phyloP scores from a whole-genome alignment of 2,113 vertebrate genomes.

The Macrotis lagotis region DNA sequence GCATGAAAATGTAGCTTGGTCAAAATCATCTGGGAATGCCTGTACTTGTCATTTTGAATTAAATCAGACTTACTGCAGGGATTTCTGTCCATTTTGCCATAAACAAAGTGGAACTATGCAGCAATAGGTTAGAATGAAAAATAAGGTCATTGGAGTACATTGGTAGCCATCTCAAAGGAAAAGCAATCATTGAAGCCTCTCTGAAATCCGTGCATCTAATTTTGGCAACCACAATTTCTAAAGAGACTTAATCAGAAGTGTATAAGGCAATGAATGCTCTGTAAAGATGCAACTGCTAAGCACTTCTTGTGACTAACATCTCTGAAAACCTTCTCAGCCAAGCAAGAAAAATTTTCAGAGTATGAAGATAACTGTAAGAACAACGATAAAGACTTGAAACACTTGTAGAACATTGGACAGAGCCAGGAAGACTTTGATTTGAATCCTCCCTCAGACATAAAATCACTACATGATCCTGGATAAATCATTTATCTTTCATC shows the following conservation, averaged over 20 bases:
- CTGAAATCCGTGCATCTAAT: constrained; percentile 40
- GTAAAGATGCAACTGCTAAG: background rate
- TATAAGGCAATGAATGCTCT: background rate
- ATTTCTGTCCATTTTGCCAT: constrained; percentile 72
- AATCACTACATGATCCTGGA: background rate
- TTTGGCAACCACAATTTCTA: constrained; percentile 58
- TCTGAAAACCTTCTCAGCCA: background rate
- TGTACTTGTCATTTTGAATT: constrained; percentile 71
- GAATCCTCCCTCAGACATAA: background rate
- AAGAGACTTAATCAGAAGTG: background rate
- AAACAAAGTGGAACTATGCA: constrained; percentile 61
- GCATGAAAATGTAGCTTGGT: constrained; percentile 70
- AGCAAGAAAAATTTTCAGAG: background rate
- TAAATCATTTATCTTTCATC: background rate
- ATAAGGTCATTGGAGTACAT: constrained; percentile 30
- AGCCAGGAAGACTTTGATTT: background rate
- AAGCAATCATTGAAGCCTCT: constrained; percentile 68
- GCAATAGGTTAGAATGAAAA: constrained; percentile 64
- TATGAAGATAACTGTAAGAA: background rate
- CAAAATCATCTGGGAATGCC: constrained; percentile 75
- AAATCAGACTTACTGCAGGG: constrained; percentile 70
- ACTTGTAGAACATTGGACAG: background rate
- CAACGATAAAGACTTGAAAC: background rate
- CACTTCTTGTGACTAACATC: background rate
- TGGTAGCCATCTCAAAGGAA: constrained; percentile 61